phyloP scores from a whole-genome alignment of 2,797 vertebrate species.

The Chromobotia macracanthus region DNA sequence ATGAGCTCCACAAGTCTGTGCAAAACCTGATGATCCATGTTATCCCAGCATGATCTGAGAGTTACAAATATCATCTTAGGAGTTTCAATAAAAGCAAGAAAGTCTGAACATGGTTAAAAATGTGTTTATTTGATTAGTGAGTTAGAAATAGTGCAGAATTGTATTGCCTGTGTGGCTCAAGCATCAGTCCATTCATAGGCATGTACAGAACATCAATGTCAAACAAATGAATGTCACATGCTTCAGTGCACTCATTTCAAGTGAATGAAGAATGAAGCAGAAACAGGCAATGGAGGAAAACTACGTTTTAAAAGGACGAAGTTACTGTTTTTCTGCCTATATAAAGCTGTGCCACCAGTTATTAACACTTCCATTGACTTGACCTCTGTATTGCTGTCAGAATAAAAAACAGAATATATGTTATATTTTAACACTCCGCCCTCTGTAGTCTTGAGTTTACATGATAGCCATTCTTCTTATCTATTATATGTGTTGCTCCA shows the following conservation, averaged over 20 bases:
- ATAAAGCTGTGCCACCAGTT: conserved; percentile 20
- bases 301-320: too few species aligned
- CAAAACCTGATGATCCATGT: neutral
- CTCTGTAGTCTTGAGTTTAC: conserved; percentile 17
- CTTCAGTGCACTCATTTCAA: neutral
- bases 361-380: conserved; percentile 9
- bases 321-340: conserved; percentile 28
- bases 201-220: neutral
- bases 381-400: conserved; percentile 13
- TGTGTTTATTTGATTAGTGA: neutral
- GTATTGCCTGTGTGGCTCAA: neutral
- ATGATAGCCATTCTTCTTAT: neutral
- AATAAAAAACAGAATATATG: conserved; percentile 1
- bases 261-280: neutral
- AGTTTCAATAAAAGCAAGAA: neutral
- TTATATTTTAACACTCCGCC: neutral
- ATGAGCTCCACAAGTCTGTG: neutral
- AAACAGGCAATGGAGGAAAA: neutral
- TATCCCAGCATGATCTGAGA: neutral
- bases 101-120: neutral
- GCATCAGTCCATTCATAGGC: neutral
- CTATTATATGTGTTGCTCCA: conserved; percentile 18
- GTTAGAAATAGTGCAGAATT: neutral
- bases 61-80: neutral
- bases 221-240: neutral